phyloP scores from a whole-genome alignment of 2,888 invertebrate species.

The Drosophila subquinaria region DNA sequence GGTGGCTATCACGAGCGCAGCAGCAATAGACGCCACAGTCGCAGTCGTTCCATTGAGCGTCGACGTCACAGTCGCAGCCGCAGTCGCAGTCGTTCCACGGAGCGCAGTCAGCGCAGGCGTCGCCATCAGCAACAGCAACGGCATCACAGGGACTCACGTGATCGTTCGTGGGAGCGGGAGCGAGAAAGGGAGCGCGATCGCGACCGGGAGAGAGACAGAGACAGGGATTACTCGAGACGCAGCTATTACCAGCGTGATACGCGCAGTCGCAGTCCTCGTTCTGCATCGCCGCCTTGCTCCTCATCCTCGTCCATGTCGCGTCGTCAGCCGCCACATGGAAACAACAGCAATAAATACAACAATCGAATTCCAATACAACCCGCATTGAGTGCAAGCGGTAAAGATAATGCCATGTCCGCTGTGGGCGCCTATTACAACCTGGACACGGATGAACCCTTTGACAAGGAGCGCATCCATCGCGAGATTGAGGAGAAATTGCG shows the following conservation, averaged over 20 bases:
- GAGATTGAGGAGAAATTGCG: conserved; percentile 85
- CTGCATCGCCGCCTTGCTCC: conserved; percentile 26
- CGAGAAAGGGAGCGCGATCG: conserved; percentile 34
- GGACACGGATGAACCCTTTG: conserved; percentile 83
- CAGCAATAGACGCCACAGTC: conserved; percentile 36
- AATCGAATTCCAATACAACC: not conserved
- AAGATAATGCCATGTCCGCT: conserved; percentile 47
- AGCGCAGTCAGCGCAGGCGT: conserved; percentile 45
- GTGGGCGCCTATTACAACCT: conserved; percentile 81
- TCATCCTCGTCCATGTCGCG: conserved; percentile 26
- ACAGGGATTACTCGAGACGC: conserved; percentile 55
- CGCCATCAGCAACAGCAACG: conserved; percentile 38
- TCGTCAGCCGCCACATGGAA: conserved; percentile 15
- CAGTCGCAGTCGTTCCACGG: conserved; percentile 51
- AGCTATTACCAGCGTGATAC: conserved; percentile 44
- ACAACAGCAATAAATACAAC: conserved; percentile 16
- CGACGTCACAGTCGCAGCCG: conserved; percentile 57
- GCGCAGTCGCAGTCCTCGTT: conserved; percentile 45
- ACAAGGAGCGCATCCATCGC: conserved; percentile 85
- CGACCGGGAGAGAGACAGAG: conserved; percentile 44
- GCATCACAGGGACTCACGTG: conserved; percentile 55
- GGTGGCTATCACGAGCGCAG: conserved; percentile 23
- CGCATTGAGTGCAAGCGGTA: not conserved
- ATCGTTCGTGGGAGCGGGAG: conserved; percentile 58
- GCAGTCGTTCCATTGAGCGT: conserved; percentile 54